Evolutionary conservation across 1,140 invertebrate species (phyloP).

Genomic region (Drosophila varians): DNA sequence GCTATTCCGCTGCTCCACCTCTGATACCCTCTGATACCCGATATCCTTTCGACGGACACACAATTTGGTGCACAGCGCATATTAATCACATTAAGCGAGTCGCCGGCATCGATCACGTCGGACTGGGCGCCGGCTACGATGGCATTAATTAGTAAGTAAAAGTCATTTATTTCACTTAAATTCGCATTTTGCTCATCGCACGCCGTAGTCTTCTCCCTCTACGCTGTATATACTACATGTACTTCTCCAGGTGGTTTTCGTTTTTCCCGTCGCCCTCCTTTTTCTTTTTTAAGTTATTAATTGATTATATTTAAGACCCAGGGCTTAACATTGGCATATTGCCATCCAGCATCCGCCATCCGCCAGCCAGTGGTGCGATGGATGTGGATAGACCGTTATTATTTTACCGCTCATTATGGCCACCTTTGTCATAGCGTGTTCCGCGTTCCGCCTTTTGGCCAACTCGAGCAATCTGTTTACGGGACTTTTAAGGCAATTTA

Average conservation of each 20-base stretch:
- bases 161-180: constrained; percentile 82
- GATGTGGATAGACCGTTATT: constrained; percentile 44
- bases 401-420: constrained; percentile 66
- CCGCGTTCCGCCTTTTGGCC: neutral
- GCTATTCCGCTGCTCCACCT: constrained; percentile 2
- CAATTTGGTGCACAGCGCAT: constrained; percentile 87
- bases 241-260: constrained; percentile 49
- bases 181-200: constrained; percentile 56
- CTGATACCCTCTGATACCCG: constrained; percentile 30
- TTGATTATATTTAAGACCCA: constrained; percentile 75
- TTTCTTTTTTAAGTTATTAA: constrained; percentile 70
- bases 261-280: neutral
- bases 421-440: constrained; percentile 16
- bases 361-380: constrained; percentile 22
- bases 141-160: constrained; percentile 95
- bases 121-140: constrained; percentile 94
- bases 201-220: neutral
- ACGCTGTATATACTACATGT: neutral
- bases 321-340: constrained; percentile 76
- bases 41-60: constrained; percentile 49
- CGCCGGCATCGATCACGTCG: constrained; percentile 94
- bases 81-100: constrained; percentile 96
- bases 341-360: constrained; percentile 12
- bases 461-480: constrained; percentile 19
- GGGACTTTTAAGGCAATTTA: constrained; percentile 30